phyloP scores from a whole-genome alignment of 2,888 invertebrate species.

The Cylloceria caligata region DNA sequence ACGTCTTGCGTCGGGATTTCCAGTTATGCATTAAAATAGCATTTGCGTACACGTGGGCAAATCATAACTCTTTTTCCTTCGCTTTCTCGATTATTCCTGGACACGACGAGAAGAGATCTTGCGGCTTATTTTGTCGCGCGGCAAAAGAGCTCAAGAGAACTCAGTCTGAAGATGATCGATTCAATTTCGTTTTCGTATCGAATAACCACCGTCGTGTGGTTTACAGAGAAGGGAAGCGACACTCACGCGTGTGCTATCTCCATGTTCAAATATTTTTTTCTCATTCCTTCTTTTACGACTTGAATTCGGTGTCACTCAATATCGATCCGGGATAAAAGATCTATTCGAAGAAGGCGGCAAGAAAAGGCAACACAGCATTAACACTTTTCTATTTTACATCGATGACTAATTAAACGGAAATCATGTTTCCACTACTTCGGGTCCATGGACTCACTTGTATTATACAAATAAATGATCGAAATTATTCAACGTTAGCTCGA shows the following conservation, averaged over 20 bases:
- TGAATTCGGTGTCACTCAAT: conserved; percentile 35
- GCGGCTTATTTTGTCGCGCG: conserved; percentile 2
- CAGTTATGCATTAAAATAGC: conserved; percentile 32
- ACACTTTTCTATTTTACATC: neutral
- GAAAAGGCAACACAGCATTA: neutral
- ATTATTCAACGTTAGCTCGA: no score
- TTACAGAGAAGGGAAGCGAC: conserved; percentile 29
- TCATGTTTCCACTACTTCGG: no score
- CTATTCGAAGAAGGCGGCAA: neutral
- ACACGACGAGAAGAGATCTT: conserved; percentile 20
- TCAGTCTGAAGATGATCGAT: conserved; percentile 52
- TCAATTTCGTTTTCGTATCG: conserved; percentile 65
- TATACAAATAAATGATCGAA: no score
- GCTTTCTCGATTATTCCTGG: conserved; percentile 34
- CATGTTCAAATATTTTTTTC: conserved; percentile 7
- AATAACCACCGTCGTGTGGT: conserved; percentile 64
- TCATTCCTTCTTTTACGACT: conserved; percentile 9
- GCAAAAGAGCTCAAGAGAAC: conserved; percentile 24
- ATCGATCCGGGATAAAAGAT: conserved; percentile 47
- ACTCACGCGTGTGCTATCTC: conserved; percentile 55
- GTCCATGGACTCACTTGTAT: no score
- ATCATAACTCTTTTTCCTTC: conserved; percentile 41
- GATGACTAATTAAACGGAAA: no score
- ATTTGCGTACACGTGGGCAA: conserved; percentile 61
- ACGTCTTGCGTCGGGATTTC: conserved; percentile 12